Base-by-base conservation (phyloP, 2,113 vertebrate genomes). In the Origma solitaria region DNA sequence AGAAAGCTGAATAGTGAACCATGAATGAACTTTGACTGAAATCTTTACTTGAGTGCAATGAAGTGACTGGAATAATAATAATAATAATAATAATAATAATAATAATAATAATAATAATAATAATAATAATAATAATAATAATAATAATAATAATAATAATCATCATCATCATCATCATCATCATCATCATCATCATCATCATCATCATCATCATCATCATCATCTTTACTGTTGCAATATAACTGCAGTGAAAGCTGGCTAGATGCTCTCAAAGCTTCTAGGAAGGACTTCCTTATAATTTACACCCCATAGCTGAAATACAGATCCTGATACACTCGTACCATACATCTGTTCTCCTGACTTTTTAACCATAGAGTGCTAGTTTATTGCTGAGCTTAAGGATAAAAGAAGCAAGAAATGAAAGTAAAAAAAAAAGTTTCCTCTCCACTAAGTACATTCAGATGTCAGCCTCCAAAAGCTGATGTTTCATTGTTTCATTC, bases 321-420 rank as follows among this genome's bases (percentile, higher is more conserved):
- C 75, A 94, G 94, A 96, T 92, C 81, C 88, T 94, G 91, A 96
- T 96, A 76, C 88, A 94, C 94, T 95, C 69, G 86, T 95, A 89
- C 92, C 54, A 82, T 98, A 96, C 98, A 98, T 98, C 97, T 98
- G 98, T 95, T 98, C 91, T 78, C 91, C 93, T 98, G 98, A 98
- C 98, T 98, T 98, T 97, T 98, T 98, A 98, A 98, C 98, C 98
- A 98, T 79, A 91, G 94, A 98, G 98, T 98, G 98, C 97, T 98
- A 98, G 98, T 98, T 98, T 98, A 98, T 98, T 97, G 98, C 98
- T 92, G 94, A 98, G 98, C 97, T 98, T 98, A 98, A 97, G 97
- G 98, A 98, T 98, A 98, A 98, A 98, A 98, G 98, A 97, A 98
- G 82, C 80, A 98, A 98, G 96, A 98, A 98, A 98, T 97, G 96